phyloP scores from a whole-genome alignment of 1,140 invertebrate genomes.

The Trichomalopsis sarcophagae region DNA sequence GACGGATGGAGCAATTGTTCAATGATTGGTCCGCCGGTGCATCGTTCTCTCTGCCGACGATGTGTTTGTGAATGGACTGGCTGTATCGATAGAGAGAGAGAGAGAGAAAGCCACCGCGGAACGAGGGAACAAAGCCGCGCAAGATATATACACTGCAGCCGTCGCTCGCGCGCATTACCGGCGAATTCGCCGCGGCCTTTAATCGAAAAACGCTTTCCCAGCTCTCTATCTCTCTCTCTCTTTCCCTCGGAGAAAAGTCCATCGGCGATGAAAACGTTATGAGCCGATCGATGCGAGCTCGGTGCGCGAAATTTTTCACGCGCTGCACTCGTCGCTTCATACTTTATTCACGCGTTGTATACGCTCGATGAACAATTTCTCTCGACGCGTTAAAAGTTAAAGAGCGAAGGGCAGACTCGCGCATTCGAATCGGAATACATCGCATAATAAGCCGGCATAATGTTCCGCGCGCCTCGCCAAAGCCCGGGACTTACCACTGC shows the following conservation, averaged over 20 bases:
- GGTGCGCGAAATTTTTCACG: not conserved
- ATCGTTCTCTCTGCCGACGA: not conserved
- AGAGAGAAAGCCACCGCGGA: not conserved
- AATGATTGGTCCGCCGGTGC: not conserved
- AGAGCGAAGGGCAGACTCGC: too few relatives aligned
- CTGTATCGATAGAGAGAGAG: not conserved
- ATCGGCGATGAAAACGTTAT: not conserved
- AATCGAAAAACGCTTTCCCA: not conserved
- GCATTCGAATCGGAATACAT: not conserved
- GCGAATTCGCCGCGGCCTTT: not conserved
- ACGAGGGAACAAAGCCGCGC: not conserved
- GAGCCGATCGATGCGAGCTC: not conserved
- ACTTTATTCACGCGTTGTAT: too few relatives aligned
- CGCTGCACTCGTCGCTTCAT: too few relatives aligned
- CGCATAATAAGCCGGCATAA: not conserved
- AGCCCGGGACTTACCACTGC: not conserved
- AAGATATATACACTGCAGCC: not conserved
- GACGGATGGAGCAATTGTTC: not conserved
- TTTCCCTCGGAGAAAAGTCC: not conserved
- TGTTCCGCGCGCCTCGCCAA: not conserved
- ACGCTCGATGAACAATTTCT: too few relatives aligned
- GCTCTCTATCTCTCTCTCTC: too few relatives aligned
- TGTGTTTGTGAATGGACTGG: not conserved
- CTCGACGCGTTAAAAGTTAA: too few relatives aligned
- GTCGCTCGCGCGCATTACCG: too few relatives aligned